Evolutionary conservation across 2,797 vertebrate genomes (phyloP), one percentile per base, ranked within the genome.

Genomic region (Cuniculus paca): DNA sequence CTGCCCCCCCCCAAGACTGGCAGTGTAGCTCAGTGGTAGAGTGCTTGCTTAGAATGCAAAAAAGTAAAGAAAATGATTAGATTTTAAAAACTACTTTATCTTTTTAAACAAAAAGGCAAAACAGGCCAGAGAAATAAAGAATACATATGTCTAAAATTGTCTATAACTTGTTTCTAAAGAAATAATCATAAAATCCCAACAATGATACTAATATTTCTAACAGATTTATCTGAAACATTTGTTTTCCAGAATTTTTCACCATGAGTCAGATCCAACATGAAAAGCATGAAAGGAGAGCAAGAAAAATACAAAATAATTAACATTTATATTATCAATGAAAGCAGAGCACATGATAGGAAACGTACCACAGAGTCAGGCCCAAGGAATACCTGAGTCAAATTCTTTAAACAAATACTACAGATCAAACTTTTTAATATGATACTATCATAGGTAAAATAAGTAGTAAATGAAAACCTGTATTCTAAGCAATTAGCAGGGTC

Each of bases 161-260:
- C 56, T 50, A 16, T 54, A 90, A 72, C 13, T 34, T 91, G 42
- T 83, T 94, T 92, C 50, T 94, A 82, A 95, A 42, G 61, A 95
- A 96, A 94, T 88, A 88, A 88, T 56, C 42, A 79, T 54, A 93
- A 96, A 96, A 88, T 84, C 11, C 61, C 16, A 96, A 61, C n/a
- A 79, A 14, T 92, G 13, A 42, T n/a, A 90, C 39, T 86, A 92
- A 24, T 65, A 91, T n/a, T 80, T 94, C 83, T 84, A 96, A 91
- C 39, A 72, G 58, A 68, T 42, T 54, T 91, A 94, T 95, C n/a
- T 88, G 60, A 92, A 96, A 93, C 28, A 45, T 36, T 77, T 92
- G n/a, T 95, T 95, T 92, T 60, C 39, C 85, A 93, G 39, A 93
- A 94, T 70, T 90, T 39, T 94, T 93, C 60, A 90, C 34, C 0